Evolutionary conservation across 2,797 vertebrate species (phyloP), one percentile per base, ranked within the genome.

Genomic region (Anguilla anguilla): DNA sequence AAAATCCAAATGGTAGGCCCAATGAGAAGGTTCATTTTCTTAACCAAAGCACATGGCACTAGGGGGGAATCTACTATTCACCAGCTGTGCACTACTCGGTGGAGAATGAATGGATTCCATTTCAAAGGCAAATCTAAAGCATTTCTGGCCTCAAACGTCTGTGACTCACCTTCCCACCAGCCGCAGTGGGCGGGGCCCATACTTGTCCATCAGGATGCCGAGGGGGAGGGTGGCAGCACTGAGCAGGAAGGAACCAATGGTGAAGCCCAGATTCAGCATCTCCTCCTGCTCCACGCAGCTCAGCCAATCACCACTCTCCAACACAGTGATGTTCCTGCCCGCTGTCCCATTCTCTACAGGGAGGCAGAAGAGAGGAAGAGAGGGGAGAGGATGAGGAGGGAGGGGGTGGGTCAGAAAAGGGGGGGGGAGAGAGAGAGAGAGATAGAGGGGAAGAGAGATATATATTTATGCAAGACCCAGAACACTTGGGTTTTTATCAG

Each of bases 241-340:
- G 83, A 98, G 96, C 89, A 98, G 88, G 87, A 98, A 98, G 49
- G 97, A 97, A 49, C 98, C 98, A 0, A 98, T 97, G 88, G 97
- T 98, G 92, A 98, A 98, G 79, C 97, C 97, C 91, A 98, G 90
- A 85, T 97, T 98, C 46, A 98, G 94, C 97, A 97, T 98, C 90
- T 98, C 95, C 2, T 98, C 98, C 94, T 98, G 98, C 43, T 92
- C 92, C 85, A 96, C 96, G 10, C 98, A 98, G 91, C 93, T 97
- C 4, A 84, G 87, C 96, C 94, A 95, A 2, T 57, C 85, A 4
- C 92, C 90, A 2, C 0, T 49, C 43, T 85, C 46, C 0, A 53
- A 13, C 5, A 22, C 61, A 0, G 0, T 1, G 0, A 89, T 83
- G 1, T 85, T 87, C 87, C 93, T 94, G 0, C 90, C 89, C 77